Evolutionary conservation across 2,113 vertebrate genomes (phyloP), one percentile per base, ranked within the genome.

Genomic region (Onychorhynchus coronatus): DNA sequence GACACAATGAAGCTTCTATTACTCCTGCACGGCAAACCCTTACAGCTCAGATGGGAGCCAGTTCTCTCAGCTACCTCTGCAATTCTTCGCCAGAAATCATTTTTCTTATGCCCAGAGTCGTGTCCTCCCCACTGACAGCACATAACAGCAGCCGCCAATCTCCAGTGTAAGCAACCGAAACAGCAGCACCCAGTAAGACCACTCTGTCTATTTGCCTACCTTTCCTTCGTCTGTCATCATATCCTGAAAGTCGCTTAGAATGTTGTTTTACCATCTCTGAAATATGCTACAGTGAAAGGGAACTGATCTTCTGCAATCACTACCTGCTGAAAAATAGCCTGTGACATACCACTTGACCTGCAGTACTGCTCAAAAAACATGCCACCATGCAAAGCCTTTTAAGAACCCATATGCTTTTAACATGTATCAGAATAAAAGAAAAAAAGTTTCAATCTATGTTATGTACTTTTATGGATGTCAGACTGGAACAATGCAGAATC

Each of bases 151-250:
- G 80, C 87, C 73, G 46, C 27, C 11, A 6, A 8, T 27, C 49
- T 74, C 25, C 70, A 33, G 23, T 2, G 37, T 21, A 65, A 90
- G 35, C 12, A 12, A 11, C 17, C 27, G 58, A 30, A 80, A 30
- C 6, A 79, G 83, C 53, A 83, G 53, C 53, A 39, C 44, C 35
- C 1, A 3, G 7, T 39, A 33, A 35, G 28, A 35, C 19, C 53
- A 33, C 0, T 0, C 12, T 47, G 2, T 6, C 28, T 47, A 15
- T 73, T 68, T 75, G 8, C 47, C 3, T 5, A 42, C 30, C 21
- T 19, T 65, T 68, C 63, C 72, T 63, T 46, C 42, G 37, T 21
- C 24, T 52, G 12, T 31, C 41, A 66, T 44, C 30, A 56, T 30
- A 4, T 1, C 12, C 44, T 65, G 47, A 67, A 83, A 82, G 13